phyloP scores from a whole-genome alignment of 2,113 vertebrate species.

The Theropithecus gelada region DNA sequence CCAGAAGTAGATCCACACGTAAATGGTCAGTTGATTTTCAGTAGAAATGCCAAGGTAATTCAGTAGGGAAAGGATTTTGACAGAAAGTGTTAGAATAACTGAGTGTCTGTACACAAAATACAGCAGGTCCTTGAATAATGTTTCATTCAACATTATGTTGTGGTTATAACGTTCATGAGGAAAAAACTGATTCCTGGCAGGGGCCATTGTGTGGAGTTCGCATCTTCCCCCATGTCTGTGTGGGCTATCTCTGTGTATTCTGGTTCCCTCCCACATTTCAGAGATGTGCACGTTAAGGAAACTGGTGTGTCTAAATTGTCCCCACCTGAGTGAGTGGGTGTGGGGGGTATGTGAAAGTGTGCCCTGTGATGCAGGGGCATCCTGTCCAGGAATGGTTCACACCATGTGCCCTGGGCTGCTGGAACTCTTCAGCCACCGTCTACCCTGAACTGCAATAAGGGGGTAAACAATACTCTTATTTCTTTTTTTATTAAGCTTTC shows the following conservation, averaged over 20 bases:
- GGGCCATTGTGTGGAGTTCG: not conserved
- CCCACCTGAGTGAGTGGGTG: not conserved
- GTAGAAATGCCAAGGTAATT: not conserved
- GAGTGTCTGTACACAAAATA: not conserved
- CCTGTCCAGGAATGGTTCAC: not conserved
- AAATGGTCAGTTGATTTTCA: not conserved
- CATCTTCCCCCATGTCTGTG: not conserved
- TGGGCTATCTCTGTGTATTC: not conserved
- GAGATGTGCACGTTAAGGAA: not conserved
- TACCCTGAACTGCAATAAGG: not conserved
- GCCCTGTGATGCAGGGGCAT: not conserved
- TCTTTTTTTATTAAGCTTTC: not conserved
- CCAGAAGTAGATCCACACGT: not conserved
- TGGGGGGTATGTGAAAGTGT: not conserved
- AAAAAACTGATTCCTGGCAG: not conserved
- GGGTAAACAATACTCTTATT: not conserved
- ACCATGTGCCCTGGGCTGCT: not conserved
- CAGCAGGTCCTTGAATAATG: not conserved
- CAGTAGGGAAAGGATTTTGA: not conserved
- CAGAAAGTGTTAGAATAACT: not conserved
- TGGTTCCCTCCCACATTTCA: not conserved
- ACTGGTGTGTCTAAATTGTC: not conserved
- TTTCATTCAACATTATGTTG: not conserved
- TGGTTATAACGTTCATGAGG: not conserved
- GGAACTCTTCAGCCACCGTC: not conserved